Evolutionary conservation across 37 sponge, comb jelly and placozoan species (phyloP), one percentile per base, ranked within the genome.

Genomic region (Geodia barretti): DNA sequence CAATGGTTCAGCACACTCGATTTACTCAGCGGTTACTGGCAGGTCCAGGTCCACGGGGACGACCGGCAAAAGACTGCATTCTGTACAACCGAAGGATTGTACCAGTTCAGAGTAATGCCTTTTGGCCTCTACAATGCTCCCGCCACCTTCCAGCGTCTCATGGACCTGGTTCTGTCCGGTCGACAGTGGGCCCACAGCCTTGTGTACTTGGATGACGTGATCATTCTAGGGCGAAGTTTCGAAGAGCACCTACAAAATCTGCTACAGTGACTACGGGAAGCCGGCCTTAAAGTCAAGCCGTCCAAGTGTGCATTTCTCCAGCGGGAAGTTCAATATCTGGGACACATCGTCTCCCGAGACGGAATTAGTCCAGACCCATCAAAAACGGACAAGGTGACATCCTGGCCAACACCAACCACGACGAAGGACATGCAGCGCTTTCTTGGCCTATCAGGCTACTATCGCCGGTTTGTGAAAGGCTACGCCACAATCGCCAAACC

Each of bases 241-340:
- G 1, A 33, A 30, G 66, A 62, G n/a, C 87, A 86, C 65, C 75
- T 86, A 24, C 42, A 71, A 24, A 62, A 72, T 37, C 58, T 86
- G 11, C 63, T 84, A 25, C 59, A 60, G 26, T 24, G 59, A 3
- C 68, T 84, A 20, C 60, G 69, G 47, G 42, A 11, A 31, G 60
- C 80, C 23, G 80, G 80, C 24, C 76, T 86, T 35, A 86, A 86
- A 68, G 60, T 86, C 4, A 79, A 86, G 36, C 80, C 87, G 14
- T 38, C 21, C 26, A 86, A 86, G 74, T 76, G 74, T 60, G 42
- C 60, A n/a, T 38, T 86, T 1, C 64, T 65, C 47, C 41, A 28
- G 4, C 34, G 24, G 20, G 8, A 75, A 29, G 43, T 85, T 21
- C 21, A 29, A 23, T 85, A 65, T 43, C 79, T 78, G 19, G 87